These are phyloP conservation scores for Lasius platythorax DNA, from an alignment of 2,888 invertebrate genomes.

Conservation along the genomic window DNA sequence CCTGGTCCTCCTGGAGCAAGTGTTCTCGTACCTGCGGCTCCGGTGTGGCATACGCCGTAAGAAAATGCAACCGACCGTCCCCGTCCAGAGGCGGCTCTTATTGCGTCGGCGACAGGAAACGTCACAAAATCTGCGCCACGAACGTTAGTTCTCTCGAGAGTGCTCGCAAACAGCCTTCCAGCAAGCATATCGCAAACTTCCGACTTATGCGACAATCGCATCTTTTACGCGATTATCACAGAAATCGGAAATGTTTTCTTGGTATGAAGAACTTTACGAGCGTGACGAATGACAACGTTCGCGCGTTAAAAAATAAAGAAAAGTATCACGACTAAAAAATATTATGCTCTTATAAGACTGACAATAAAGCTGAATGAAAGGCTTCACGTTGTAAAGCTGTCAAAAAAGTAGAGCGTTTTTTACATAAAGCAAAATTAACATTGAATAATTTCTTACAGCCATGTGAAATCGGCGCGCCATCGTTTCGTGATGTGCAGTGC, in stretches of 20 bases:
- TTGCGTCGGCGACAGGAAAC: conserved; percentile 87
- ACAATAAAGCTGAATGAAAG: not conserved
- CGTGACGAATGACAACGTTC: not conserved
- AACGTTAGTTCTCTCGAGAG: conserved; percentile 79
- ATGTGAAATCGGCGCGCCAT: conserved; percentile 85
- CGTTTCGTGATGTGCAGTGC: conserved; percentile 87
- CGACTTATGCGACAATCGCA: not conserved
- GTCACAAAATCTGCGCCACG: conserved; percentile 87
- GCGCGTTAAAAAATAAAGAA: not conserved
- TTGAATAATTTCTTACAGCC: conserved; percentile 78
- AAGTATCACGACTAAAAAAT: not conserved
- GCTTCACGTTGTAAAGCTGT: not conserved
- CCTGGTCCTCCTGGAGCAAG: conserved; percentile 86
- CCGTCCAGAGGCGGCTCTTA: conserved; percentile 87
- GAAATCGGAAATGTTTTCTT: not conserved
- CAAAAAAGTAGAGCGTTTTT: not conserved
- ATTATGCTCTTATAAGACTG: not conserved
- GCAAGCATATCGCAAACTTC: conserved; percentile 5
- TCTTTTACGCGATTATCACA: not conserved
- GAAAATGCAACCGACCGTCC: conserved; percentile 87
- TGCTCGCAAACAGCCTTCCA: conserved; percentile 1
- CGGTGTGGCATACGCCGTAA: conserved; percentile 86
- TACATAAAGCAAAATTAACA: not conserved
- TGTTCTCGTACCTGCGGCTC: conserved; percentile 85
- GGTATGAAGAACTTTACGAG: not conserved